Base-by-base conservation (phyloP, 2,888 invertebrate genomes). In the Pseudococcus jackbeardsleyi region DNA sequence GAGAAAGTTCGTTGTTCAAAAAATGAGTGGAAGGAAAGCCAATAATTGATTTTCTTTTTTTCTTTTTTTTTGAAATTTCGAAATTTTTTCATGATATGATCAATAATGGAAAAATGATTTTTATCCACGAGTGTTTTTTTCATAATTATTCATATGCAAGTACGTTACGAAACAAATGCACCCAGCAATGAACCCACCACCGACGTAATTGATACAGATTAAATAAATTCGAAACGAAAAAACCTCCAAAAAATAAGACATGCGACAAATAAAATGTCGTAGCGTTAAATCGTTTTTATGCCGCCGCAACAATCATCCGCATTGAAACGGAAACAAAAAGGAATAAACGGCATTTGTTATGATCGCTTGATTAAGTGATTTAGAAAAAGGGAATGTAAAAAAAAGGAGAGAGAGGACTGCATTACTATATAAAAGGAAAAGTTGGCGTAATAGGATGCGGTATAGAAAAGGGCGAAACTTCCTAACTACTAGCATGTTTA, bases 281-380 rank as follows among this genome's bases (percentile, higher is more conserved):
- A 82, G 79, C 79, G 79, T 82, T 82, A 82, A 82, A 82, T 82
- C 79, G 79, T 82, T 82, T 82, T 46, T 9, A 82, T 72, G 72
- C 39, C 46, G 79, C 79, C 79, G 19, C 79, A 82, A 82, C 79
- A 82, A 82, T 46, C 39, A 46, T 82, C 46, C 42, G 42, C 79
- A 46, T 19, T 82, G 79, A 46, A 82, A 46, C 42, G 79, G 79
- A 82, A 82, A 82, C 42, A 46, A 46, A 46, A 42, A 82, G 79
- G 79, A 82, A 85, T 85, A 59, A 85, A 59, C 84, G 84, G 50
- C 84, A 26, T 86, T 86, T 86, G 68, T 86, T 86, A 86, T 86
- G 86, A 86, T 86, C 86, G 86, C 33, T 68, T 86, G 86, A 86
- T 86, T 86, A 86, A 86, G 64, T 86, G 86, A 86, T 86, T 86